Percentiles rank a stretch among this genome's conserved stretches.
Conservation (phyloP, 1,140 invertebrate species). For the Aphelenchoides fujianensis region DNA sequence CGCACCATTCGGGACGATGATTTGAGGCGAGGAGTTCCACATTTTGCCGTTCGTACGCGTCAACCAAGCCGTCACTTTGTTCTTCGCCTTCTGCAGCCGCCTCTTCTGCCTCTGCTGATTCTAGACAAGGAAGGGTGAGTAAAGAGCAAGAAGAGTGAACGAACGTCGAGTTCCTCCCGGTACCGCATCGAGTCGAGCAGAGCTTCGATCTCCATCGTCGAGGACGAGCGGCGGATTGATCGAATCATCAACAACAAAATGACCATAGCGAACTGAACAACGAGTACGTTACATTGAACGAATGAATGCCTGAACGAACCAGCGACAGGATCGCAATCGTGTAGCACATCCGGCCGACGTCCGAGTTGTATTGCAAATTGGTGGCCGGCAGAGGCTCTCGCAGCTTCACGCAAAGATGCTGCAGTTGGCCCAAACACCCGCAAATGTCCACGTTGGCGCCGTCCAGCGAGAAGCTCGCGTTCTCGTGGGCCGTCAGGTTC, state of each 20-base stretch:
- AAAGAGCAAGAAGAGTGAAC: not conserved
- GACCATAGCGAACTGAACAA: not conserved
- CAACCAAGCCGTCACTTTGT: slow-evolving; percentile 26
- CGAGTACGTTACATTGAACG: slow-evolving; percentile 29
- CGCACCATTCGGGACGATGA: slow-evolving; percentile 15
- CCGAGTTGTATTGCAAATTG: slow-evolving; percentile 16
- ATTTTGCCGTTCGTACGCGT: slow-evolving; percentile 18
- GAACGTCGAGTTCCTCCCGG: slow-evolving; percentile 23
- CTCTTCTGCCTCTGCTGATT: slow-evolving; percentile 18
- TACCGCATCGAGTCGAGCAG: slow-evolving; percentile 30
- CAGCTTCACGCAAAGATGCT: not conserved
- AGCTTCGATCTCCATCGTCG: slow-evolving; percentile 12
- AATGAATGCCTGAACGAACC: slow-evolving; percentile 17
- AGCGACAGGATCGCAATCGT: slow-evolving; percentile 12
- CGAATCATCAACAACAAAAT: not conserved
- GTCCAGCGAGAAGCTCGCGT: too few species aligned
- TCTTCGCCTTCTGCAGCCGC: slow-evolving; percentile 26
- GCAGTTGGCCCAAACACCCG: not conserved
- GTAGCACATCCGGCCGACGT: slow-evolving; percentile 24
- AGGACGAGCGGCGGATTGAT: not conserved
- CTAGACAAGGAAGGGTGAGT: not conserved
- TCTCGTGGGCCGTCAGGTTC: too few species aligned
- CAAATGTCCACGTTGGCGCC: too few species aligned
- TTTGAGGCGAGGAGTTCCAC: slow-evolving; percentile 22
- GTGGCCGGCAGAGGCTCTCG: slow-evolving; percentile 11